Conservation (phyloP, 2,888 invertebrate genomes). For the Marronus borbonicus region DNA sequence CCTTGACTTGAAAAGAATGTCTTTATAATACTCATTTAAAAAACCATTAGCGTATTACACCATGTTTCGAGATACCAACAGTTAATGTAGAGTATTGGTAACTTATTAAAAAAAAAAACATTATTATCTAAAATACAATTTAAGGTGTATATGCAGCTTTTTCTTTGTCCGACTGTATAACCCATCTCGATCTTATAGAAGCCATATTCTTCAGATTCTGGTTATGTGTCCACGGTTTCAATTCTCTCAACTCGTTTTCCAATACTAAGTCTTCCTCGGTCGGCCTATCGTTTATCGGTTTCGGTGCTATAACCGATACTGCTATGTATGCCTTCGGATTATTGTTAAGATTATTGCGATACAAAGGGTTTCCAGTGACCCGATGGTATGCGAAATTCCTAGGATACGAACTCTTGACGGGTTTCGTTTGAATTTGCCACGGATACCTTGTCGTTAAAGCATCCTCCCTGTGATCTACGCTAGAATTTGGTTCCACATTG, state of each 20-base stretch:
- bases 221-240: constrained; percentile 68
- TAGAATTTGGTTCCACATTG: constrained; percentile 41
- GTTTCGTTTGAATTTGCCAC: constrained; percentile 56
- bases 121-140: constrained; percentile 51
- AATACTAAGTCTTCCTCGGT: constrained; percentile 62
- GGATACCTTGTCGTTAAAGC: constrained; percentile 55
- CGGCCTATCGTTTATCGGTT: constrained; percentile 59
- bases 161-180: constrained; percentile 60
- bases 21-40: constrained; percentile 23
- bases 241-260: constrained; percentile 67
- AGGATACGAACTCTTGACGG: constrained; percentile 61
- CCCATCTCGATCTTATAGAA: constrained; percentile 65
- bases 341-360: constrained; percentile 62
- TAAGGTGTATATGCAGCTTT: constrained; percentile 50
- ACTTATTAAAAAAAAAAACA: constrained; percentile 30
- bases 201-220: constrained; percentile 66
- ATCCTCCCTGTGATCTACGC: constrained; percentile 46
- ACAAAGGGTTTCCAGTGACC: constrained; percentile 67
- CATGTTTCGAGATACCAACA: constrained; percentile 12
- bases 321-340: constrained; percentile 69
- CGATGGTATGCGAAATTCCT: constrained; percentile 69
- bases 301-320: constrained; percentile 69
- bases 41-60: constrained; percentile 12
- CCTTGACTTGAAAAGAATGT: too few relatives aligned
- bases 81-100: constrained; percentile 12